These are phyloP conservation scores for Ormyrus nitidulus DNA, from an alignment of 2,888 invertebrate genomes.

Conservation along the genomic window DNA sequence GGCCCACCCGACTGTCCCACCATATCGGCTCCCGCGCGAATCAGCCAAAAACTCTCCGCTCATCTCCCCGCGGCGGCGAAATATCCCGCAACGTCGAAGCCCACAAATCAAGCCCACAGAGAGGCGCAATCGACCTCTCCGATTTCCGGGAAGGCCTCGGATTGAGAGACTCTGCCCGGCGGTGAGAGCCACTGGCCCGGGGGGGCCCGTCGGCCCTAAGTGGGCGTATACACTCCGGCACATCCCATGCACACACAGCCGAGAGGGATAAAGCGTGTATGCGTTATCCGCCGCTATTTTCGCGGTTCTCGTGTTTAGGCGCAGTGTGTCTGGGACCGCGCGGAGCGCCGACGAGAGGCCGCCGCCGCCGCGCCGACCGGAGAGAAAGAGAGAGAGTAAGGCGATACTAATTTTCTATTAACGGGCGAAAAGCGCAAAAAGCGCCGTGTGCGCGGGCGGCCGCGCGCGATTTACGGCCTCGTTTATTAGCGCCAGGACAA, in stretches of 20 bases:
- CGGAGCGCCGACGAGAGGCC: conserved; percentile 1
- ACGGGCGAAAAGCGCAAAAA: conserved; percentile 47
- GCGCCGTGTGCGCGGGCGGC: not conserved
- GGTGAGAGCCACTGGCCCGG: too few species aligned
- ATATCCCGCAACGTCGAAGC: not conserved
- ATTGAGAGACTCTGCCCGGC: conserved; percentile 68
- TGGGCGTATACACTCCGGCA: conserved; percentile 70
- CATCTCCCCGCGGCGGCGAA: too few species aligned
- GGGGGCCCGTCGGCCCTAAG: conserved; percentile 62
- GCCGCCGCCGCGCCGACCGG: conserved; percentile 54
- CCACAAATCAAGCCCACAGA: not conserved
- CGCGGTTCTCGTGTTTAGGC: conserved; percentile 72
- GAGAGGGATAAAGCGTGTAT: conserved; percentile 8
- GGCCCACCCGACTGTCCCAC: too few species aligned
- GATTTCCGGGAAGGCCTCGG: conserved; percentile 9
- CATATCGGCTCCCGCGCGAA: too few species aligned
- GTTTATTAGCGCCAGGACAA: conserved; percentile 51
- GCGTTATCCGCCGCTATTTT: conserved; percentile 63
- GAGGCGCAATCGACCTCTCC: not conserved
- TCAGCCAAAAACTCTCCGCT: too few species aligned
- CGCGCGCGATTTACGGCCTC: conserved; percentile 45
- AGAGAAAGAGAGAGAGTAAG: conserved; percentile 61
- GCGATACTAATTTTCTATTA: conserved; percentile 72
- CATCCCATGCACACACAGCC: conserved; percentile 69
- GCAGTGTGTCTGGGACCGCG: conserved; percentile 62